Conservation (phyloP, 1,140 invertebrate genomes). For the Drosophila pachea region DNA sequence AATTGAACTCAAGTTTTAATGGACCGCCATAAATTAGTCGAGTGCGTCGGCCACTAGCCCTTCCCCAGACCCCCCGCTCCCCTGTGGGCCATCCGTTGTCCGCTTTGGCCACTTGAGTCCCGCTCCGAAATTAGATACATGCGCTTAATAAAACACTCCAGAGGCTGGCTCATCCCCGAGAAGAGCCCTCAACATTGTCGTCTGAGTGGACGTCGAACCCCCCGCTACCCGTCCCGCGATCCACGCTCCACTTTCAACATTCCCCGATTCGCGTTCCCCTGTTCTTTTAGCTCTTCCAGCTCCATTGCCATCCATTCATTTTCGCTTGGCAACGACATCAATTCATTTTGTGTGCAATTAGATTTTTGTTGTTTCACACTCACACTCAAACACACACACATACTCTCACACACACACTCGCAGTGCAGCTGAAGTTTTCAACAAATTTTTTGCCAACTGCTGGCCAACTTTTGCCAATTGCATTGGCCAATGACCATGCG, state of each 20-base stretch:
- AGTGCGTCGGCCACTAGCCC: constrained; percentile 19
- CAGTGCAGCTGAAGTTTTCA: constrained; percentile 42
- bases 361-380: constrained; percentile 58
- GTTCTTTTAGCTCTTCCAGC: background rate
- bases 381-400: constrained; percentile 29
- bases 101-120: constrained; percentile 60
- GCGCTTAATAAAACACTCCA: constrained; percentile 74
- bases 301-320: constrained; percentile 59
- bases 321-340: constrained; percentile 75
- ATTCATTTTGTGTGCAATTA: constrained; percentile 74
- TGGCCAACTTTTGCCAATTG: constrained; percentile 61
- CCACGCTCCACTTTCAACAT: background rate
- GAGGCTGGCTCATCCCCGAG: constrained; percentile 52
- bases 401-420: background rate
- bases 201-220: constrained; percentile 43
- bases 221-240: background rate
- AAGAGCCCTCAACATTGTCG: constrained; percentile 28
- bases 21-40: constrained; percentile 74
- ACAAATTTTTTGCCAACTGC: constrained; percentile 39
- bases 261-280: background rate
- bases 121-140: constrained; percentile 72
- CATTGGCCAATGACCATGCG: constrained; percentile 50
- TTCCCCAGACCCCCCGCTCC: constrained; percentile 12
- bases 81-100: constrained; percentile 1
- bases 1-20: constrained; percentile 77